phyloP scores from a whole-genome alignment of 2,113 vertebrate species.

The Arenaria interpres region DNA sequence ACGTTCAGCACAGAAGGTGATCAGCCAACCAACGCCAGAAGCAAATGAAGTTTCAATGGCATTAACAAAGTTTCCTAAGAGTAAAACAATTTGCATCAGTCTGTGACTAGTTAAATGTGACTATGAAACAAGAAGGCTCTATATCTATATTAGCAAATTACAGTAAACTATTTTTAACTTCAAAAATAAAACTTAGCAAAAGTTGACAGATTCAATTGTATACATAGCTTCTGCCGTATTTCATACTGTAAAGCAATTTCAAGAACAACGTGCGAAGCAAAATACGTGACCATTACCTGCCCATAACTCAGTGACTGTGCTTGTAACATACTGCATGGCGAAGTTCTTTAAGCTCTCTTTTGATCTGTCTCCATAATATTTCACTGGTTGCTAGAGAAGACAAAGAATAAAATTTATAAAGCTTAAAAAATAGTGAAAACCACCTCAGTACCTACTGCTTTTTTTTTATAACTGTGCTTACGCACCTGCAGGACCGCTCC shows the following conservation, averaged over 20 bases:
- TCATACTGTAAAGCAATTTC: not conserved
- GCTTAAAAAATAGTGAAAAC: too few species aligned
- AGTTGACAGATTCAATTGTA: not conserved
- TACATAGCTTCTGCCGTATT: not conserved
- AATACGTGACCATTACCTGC: constrained; percentile 82
- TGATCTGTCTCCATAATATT: constrained; percentile 87
- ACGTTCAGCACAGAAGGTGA: constrained; percentile 89
- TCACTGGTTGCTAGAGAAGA: constrained; percentile 84
- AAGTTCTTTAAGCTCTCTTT: constrained; percentile 86
- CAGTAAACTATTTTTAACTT: not conserved
- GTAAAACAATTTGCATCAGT: constrained; percentile 37
- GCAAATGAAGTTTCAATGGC: constrained; percentile 88
- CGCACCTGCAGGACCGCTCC: not conserved
- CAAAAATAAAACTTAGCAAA: not conserved
- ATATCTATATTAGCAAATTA: not conserved
- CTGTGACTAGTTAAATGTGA: not conserved
- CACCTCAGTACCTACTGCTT: not conserved
- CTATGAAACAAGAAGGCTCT: not conserved
- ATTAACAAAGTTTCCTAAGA: constrained; percentile 88
- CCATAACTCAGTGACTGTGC: constrained; percentile 87
- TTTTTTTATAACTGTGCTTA: not conserved
- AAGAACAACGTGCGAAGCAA: not conserved
- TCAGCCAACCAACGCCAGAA: constrained; percentile 87
- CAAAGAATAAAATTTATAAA: not conserved
- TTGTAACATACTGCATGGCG: constrained; percentile 91